Base-by-base conservation (phyloP, 2,797 vertebrate species). In the Hyperoplus immaculatus region DNA sequence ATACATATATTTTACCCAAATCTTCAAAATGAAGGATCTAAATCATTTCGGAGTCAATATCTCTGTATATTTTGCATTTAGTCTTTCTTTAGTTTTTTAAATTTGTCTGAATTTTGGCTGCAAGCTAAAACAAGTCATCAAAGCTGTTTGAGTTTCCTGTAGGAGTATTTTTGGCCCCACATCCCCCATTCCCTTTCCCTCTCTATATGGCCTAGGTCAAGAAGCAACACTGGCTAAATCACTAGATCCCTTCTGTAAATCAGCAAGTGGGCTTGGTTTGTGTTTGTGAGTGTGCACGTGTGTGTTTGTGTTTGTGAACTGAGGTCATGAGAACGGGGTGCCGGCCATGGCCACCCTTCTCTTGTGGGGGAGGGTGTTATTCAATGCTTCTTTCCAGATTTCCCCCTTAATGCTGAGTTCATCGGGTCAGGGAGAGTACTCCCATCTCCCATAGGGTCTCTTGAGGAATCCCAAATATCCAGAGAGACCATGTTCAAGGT, bases 281-380 rank as follows among this genome's bases (percentile, higher is more conserved):
- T 87, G 85, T 81, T 80, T 85, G 81, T 39, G 77, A 78, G 78
- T 81, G 84, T 83, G 86, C 69, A 65, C 21, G 67, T 81, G 83
- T 75, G 7, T 87, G 78, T 89, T 86, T 90, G 85, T 88, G 81
- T 83, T 85, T 83, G 88, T 4, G 46, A 84, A 69, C 77, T 60
- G 87, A 85, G 94, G 95, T 95, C 94, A 94, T 95, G 95, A 94
- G 95, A 96, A 96, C 68, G 67, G 78, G 77, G 85, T 85, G 83
- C 86, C 67, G 80, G 80, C 86, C 81, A 41, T 61, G 88, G 83
- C 75, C 84, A 82, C 75, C 78, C 85, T 65, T 75, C 83, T 77
- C 67, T 67, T 51, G 55, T 68, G 80, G 72, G 74, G 75, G 80
- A 72, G 88, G 70, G 72, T 79, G 87, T 71, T 87, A 82, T 82